These are phyloP conservation scores for Amazona guildingii DNA, from an alignment of 2,113 vertebrate genomes.

Conservation along the genomic window DNA sequence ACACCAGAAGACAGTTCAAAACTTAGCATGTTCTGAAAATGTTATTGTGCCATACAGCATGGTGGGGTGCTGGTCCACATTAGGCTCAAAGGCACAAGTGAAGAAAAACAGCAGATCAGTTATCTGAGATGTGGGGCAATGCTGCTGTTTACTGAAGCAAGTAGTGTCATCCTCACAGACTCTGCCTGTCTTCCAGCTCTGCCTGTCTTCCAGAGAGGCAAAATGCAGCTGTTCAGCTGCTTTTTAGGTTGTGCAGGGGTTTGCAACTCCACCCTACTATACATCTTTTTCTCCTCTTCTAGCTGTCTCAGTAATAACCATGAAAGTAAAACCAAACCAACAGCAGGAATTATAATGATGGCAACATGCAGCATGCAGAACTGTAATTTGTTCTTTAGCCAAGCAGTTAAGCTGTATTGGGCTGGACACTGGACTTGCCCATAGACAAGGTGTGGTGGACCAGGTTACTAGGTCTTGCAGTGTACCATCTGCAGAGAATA, in stretches of 20 bases:
- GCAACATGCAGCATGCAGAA: not conserved
- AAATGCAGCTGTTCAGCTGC: not conserved
- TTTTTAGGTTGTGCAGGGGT: not conserved
- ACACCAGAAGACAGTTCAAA: not conserved
- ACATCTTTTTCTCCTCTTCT: not conserved
- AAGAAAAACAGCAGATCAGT: not conserved
- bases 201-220: not conserved
- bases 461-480: not conserved
- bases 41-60: not conserved
- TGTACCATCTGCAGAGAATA: not conserved
- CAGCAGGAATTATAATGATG: not conserved
- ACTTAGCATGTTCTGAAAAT: not conserved
- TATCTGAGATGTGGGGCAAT: not conserved
- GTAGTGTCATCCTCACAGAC: not conserved
- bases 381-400: not conserved
- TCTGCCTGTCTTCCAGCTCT: not conserved
- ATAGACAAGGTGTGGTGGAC: not conserved
- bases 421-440: not conserved
- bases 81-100: not conserved
- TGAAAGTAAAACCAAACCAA: not conserved
- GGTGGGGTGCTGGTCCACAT: not conserved
- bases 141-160: not conserved
- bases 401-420: not conserved
- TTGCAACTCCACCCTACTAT: not conserved
- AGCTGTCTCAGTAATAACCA: not conserved